Conservation (phyloP, 2,888 invertebrate species). For the Iselma pallidipennis region DNA sequence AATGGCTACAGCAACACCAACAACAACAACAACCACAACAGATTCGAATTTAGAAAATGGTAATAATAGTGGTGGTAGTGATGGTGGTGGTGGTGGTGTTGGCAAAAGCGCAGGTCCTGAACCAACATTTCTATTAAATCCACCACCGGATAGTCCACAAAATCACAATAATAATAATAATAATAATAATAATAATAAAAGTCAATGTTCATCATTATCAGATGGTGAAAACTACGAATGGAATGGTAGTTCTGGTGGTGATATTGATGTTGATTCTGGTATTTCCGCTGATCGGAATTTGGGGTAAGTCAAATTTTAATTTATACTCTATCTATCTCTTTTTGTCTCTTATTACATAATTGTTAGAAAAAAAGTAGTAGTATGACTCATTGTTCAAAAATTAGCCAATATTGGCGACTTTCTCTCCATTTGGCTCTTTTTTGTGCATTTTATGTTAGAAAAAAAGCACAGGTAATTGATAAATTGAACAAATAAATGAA, state of each 20-base stretch:
- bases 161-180: conserved; percentile 55
- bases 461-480: not conserved
- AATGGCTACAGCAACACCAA: conserved; percentile 1
- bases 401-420: not conserved
- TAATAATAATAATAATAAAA: conserved; percentile 50
- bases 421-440: too few species aligned
- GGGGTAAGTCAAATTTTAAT: conserved; percentile 21
- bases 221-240: conserved; percentile 84
- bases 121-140: conserved; percentile 23
- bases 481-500: not conserved
- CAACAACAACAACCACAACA: too few species aligned
- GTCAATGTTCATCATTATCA: conserved; percentile 65
- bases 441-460: too few species aligned
- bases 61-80: conserved; percentile 13
- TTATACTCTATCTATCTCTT: not conserved
- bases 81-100: conserved; percentile 15
- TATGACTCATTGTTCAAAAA: not conserved
- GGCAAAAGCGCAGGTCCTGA: conserved; percentile 23
- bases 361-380: not conserved
- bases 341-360: not conserved
- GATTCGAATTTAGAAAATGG: conserved; percentile 17
- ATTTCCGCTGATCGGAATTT: conserved; percentile 41
- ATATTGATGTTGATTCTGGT: conserved; percentile 57
- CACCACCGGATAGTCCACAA: conserved; percentile 46
- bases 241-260: conserved; percentile 64